Evolutionary conservation across 2,888 invertebrate species (phyloP).

Genomic region (Plebejus anna): DNA sequence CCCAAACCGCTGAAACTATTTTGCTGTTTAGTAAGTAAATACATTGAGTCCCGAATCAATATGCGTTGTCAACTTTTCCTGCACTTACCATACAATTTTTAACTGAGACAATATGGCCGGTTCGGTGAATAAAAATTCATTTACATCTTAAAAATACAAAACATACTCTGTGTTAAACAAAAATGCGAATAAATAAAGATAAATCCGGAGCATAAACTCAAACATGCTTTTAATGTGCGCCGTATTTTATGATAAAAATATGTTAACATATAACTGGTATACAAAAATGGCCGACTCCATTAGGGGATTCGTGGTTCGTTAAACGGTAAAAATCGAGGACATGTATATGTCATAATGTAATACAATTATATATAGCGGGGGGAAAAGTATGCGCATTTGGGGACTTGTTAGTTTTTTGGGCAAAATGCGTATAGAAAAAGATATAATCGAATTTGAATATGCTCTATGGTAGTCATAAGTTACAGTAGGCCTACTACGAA

Average conservation of each 20-base stretch:
- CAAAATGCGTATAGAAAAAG: neutral
- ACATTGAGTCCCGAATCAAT: too few species aligned
- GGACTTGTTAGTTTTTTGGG: neutral
- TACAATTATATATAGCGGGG: neutral
- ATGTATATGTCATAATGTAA: neutral
- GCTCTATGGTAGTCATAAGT: too few species aligned
- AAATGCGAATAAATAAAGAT: constrained; percentile 1
- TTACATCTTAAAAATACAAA: neutral
- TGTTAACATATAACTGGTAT: constrained; percentile 14
- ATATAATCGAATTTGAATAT: too few species aligned
- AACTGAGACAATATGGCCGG: neutral
- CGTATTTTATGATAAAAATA: constrained; percentile 17
- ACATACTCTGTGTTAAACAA: neutral
- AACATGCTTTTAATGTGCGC: neutral
- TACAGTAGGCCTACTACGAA: too few species aligned
- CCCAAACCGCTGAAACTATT: too few species aligned
- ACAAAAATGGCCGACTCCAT: constrained; percentile 11
- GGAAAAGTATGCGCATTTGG: neutral
- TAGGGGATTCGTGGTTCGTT: constrained; percentile 14
- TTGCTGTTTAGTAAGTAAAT: too few species aligned
- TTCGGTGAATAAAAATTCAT: neutral
- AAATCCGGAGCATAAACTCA: neutral
- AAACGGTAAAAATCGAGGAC: constrained; percentile 8
- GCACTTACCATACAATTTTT: too few species aligned
- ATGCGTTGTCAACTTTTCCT: too few species aligned